These are phyloP conservation scores for Mesorhabditis spiculigera DNA, from an alignment of 2,888 invertebrate species.

Conservation along the genomic window DNA sequence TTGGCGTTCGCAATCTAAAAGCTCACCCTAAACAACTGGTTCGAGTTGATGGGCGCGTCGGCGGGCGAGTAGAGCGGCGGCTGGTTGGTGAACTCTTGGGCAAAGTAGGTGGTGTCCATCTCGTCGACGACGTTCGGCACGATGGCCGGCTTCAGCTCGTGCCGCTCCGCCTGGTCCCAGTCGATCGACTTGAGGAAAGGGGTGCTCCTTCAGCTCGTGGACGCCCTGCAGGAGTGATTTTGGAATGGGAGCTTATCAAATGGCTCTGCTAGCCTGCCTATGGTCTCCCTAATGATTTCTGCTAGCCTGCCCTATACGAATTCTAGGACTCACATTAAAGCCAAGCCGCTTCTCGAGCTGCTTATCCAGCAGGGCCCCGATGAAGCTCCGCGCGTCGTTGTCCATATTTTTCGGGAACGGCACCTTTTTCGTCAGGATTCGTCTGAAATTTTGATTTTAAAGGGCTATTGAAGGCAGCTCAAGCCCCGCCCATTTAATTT, in stretches of 20 bases:
- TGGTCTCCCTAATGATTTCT: too few relatives aligned
- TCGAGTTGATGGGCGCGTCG: conserved; percentile 71
- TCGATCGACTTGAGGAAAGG: conserved; percentile 67
- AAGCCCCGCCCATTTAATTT: too few relatives aligned
- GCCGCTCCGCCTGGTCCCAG: conserved; percentile 78
- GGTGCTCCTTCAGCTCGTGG: conserved; percentile 16
- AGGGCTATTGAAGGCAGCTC: too few relatives aligned
- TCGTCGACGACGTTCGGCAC: conserved; percentile 75
- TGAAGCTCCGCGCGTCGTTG: conserved; percentile 72
- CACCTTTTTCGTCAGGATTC: conserved; percentile 83
- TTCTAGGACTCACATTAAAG: conserved; percentile 81
- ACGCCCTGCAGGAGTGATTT: not conserved
- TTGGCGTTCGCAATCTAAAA: conserved; percentile 77
- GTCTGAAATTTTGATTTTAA: conserved; percentile 61
- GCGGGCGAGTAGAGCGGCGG: conserved; percentile 86
- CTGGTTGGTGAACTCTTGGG: conserved; percentile 91
- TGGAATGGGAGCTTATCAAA: too few relatives aligned
- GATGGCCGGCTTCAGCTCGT: conserved; percentile 81
- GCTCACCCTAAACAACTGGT: conserved; percentile 63
- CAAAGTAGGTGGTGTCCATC: conserved; percentile 90
- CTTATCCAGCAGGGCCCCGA: conserved; percentile 78
- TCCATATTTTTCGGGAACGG: conserved; percentile 82
- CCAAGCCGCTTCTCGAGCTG: conserved; percentile 83
- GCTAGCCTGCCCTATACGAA: too few relatives aligned
- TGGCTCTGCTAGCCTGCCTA: too few relatives aligned